Evolutionary conservation across 2,888 invertebrate genomes (phyloP).

Genomic region (Labia minor): DNA sequence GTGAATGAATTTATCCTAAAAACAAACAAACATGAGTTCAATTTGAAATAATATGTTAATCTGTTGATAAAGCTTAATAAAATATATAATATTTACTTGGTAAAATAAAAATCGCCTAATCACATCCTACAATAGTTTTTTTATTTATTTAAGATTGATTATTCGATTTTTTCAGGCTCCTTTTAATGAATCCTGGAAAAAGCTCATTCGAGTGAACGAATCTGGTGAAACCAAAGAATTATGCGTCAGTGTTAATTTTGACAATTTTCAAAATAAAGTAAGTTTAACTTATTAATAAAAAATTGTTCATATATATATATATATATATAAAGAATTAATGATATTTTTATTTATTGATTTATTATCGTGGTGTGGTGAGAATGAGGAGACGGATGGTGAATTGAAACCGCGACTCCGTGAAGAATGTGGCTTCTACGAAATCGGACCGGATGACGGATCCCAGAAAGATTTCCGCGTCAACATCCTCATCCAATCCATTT

Average conservation of each 20-base stretch:
- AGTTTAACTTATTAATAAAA: no score
- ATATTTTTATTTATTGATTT: neutral
- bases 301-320: no score
- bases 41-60: no score
- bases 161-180: neutral
- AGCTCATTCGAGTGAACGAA: neutral
- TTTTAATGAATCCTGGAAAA: neutral
- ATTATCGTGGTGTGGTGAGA: neutral
- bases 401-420: neutral
- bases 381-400: neutral
- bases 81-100: no score
- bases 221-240: neutral
- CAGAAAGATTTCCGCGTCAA: neutral
- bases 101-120: no score
- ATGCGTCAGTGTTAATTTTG: neutral
- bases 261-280: neutral
- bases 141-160: no score
- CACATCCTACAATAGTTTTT: no score
- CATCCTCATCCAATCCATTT: neutral
- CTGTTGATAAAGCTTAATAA: no score
- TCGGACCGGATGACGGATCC: neutral
- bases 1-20: no score
- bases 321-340: neutral
- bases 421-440: neutral
- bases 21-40: no score